Conservation (phyloP, 2,797 vertebrate species). For the Tarsius wallacei region DNA sequence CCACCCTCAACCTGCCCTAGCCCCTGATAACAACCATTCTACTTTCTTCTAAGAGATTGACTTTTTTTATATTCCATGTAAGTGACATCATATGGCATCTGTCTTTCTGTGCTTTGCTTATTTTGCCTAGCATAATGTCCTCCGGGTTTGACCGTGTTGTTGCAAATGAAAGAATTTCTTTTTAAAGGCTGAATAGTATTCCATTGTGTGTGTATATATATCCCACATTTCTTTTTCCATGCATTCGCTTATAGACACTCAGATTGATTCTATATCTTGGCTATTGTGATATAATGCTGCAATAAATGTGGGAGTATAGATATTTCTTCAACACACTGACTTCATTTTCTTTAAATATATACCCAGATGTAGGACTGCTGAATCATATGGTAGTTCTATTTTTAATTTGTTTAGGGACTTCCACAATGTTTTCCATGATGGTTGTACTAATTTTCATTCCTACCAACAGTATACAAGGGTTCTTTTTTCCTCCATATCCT, state of each 20-base stretch:
- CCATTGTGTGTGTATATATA: background rate
- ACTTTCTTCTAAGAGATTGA: background rate
- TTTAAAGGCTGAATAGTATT: background rate
- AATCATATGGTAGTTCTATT: background rate
- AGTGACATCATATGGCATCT: background rate
- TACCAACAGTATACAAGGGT: background rate
- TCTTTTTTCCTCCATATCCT: background rate
- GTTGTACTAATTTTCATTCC: background rate
- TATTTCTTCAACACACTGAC: background rate
- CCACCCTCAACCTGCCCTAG: background rate
- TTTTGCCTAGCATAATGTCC: background rate
- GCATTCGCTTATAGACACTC: background rate
- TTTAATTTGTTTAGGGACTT: background rate
- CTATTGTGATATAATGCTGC: background rate
- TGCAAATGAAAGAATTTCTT: background rate
- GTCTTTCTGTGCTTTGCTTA: background rate
- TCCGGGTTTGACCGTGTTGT: background rate
- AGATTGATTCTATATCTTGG: background rate
- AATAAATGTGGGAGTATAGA: background rate
- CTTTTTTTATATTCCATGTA: background rate
- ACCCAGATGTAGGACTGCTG: background rate
- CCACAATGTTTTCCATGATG: background rate
- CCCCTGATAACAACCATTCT: background rate
- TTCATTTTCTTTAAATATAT: background rate
- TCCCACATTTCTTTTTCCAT: background rate